Percentiles rank a stretch among this genome's conserved stretches.
Conservation (phyloP, 1,140 invertebrate species). For the Calosoma granatense region DNA sequence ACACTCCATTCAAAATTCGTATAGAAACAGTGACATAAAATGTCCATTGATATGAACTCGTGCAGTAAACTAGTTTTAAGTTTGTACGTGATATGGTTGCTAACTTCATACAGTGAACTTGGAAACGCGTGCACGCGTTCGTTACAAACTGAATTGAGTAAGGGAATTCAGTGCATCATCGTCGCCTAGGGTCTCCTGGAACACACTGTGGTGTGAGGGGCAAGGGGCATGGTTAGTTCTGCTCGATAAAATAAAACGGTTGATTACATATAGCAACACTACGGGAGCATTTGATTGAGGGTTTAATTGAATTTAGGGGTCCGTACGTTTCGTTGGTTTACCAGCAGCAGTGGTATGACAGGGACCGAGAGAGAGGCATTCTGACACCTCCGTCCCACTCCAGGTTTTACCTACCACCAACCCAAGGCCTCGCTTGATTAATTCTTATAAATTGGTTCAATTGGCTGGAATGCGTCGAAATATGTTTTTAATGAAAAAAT, state of each 20-base stretch:
- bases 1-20: not conserved
- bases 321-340: not conserved
- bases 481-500: constrained; percentile 18
- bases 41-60: not conserved
- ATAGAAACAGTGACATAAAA: not conserved
- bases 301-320: constrained; percentile 22
- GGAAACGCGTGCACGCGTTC: too few species aligned
- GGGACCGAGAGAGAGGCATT: not conserved
- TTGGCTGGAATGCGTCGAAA: constrained; percentile 21
- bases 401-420: not conserved
- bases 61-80: not conserved
- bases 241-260: constrained; percentile 8
- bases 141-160: not conserved
- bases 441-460: constrained; percentile 22
- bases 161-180: not conserved
- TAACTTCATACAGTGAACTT: not conserved
- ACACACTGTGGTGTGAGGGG: too few species aligned
- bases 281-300: constrained; percentile 19
- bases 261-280: constrained; percentile 11
- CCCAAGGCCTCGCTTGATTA: constrained; percentile 10
- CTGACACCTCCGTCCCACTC: constrained; percentile 12
- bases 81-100: not conserved
- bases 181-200: not conserved
- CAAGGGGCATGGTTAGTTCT: not conserved
- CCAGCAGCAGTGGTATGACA: not conserved